Conservation (phyloP, 2,113 vertebrate genomes). For the Phylloscopus whistleri region DNA sequence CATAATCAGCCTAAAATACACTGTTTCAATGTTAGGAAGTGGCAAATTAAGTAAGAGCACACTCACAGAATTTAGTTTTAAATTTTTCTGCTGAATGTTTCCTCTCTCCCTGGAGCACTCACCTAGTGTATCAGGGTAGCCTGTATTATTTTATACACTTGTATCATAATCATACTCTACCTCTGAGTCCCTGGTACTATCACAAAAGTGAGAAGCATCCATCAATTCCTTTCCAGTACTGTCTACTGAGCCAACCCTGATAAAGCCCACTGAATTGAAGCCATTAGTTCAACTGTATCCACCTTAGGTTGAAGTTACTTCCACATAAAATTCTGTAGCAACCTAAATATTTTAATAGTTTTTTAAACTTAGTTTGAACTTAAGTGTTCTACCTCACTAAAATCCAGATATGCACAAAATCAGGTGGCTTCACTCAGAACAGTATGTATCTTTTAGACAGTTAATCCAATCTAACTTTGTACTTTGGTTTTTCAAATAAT, state of each 20-base stretch:
- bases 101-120: slow-evolving; percentile 18
- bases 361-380: neutral
- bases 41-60: neutral
- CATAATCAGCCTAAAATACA: neutral
- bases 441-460: neutral
- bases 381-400: neutral
- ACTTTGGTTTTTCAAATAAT: neutral
- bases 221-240: neutral
- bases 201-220: neutral
- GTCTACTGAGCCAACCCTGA: neutral
- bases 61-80: slow-evolving; percentile 20
- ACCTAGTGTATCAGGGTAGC: neutral
- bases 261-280: neutral
- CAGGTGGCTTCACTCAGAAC: neutral
- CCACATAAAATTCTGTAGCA: neutral
- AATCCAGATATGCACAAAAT: neutral
- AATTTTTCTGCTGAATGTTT: neutral
- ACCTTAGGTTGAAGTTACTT: neutral
- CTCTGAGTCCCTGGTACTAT: neutral
- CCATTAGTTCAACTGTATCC: neutral
- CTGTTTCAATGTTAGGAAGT: neutral
- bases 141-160: slow-evolving; percentile 10
- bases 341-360: neutral
- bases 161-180: slow-evolving; percentile 3
- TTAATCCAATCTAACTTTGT: neutral